Percentiles rank a stretch among this genome's conserved stretches.
Conservation (phyloP, 37 sponge, comb jelly and placozoan genomes). For the Ephydatia muelleri region DNA sequence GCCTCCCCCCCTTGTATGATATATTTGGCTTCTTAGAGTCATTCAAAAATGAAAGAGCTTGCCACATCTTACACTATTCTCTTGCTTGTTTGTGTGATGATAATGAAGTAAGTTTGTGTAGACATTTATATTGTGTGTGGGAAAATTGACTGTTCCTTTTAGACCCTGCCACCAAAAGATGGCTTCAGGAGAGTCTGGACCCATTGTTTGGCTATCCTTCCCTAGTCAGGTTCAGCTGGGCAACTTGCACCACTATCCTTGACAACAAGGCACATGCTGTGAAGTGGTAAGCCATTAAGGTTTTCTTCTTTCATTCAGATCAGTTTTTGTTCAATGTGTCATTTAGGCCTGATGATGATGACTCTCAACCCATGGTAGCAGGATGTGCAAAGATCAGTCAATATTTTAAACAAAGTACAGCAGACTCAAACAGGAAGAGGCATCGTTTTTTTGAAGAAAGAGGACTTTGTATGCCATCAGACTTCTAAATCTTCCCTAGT, state of each 20-base stretch:
- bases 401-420: constrained; percentile 39
- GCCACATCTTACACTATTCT: no score
- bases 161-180: constrained; percentile 91
- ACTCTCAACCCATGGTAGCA: constrained; percentile 7
- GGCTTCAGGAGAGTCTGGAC: constrained; percentile 77
- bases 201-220: constrained; percentile 94
- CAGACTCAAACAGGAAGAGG: constrained; percentile 16
- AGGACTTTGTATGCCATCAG: constrained; percentile 26
- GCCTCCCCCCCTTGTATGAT: no score
- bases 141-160: neutral
- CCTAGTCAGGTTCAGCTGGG: constrained; percentile 96
- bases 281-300: constrained; percentile 71
- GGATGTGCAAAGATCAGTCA: constrained; percentile 64
- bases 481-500: neutral
- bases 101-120: no score
- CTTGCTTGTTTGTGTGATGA: no score
- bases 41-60: neutral
- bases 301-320: neutral
- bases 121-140: neutral
- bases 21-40: no score
- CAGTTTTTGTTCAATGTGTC: neutral
- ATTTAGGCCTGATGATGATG: constrained; percentile 70
- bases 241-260: constrained; percentile 77
- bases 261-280: constrained; percentile 67
- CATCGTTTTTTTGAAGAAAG: constrained; percentile 66